phyloP scores from a whole-genome alignment of 2,888 invertebrate species.

The Drosophila hamatofila region DNA sequence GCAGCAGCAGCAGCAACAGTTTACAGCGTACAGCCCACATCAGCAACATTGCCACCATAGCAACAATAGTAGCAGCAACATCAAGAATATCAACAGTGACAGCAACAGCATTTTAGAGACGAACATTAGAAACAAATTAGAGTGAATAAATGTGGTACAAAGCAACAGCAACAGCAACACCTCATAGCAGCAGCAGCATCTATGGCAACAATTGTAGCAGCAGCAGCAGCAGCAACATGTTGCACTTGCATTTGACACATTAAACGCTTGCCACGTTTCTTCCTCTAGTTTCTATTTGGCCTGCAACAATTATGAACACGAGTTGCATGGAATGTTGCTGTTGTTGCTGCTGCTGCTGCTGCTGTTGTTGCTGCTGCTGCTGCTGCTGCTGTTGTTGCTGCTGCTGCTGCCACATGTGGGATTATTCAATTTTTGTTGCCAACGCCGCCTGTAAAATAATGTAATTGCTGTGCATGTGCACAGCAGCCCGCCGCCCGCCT shows the following conservation, averaged over 20 bases:
- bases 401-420: slow-evolving; percentile 38
- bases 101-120: slow-evolving; percentile 19
- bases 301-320: slow-evolving; percentile 66
- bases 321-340: slow-evolving; percentile 58
- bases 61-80: slow-evolving; percentile 1
- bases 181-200: slow-evolving; percentile 7
- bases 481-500: neutral
- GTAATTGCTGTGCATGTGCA: slow-evolving; percentile 65
- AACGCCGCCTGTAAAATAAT: slow-evolving; percentile 59
- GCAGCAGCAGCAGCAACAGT: neutral
- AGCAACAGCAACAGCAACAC: slow-evolving; percentile 19
- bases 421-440: slow-evolving; percentile 71
- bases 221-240: slow-evolving; percentile 24
- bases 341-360: slow-evolving; percentile 16
- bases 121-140: slow-evolving; percentile 56
- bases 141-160: slow-evolving; percentile 45
- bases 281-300: slow-evolving; percentile 21
- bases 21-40: neutral
- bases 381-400: slow-evolving; percentile 19
- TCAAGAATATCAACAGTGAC: neutral
- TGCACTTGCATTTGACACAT: slow-evolving; percentile 48
- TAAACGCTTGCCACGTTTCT: slow-evolving; percentile 22
- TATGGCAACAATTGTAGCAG: slow-evolving; percentile 10
- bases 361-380: slow-evolving; percentile 23
- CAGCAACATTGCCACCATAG: neutral